Evolutionary conservation across 2,888 invertebrate genomes (phyloP).

Genomic region (Congeria kusceri): DNA sequence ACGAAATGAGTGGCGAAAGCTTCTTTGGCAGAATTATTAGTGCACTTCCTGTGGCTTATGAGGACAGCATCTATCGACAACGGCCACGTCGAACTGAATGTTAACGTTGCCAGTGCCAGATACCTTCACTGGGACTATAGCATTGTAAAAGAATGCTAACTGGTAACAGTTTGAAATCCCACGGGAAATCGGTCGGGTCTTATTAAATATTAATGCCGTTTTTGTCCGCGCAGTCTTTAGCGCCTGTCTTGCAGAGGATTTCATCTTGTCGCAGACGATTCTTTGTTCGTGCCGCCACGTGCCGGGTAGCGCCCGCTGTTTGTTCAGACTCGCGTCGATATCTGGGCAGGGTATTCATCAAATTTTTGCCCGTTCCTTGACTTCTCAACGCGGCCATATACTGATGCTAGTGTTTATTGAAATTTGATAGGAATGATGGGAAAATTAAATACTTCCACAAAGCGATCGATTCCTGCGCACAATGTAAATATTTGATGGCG

Average conservation of each 20-base stretch:
- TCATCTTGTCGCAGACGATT: neutral
- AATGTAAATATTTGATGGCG: constrained; percentile 20
- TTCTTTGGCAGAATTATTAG: too few relatives aligned
- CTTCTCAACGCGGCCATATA: constrained; percentile 23
- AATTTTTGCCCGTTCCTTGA: too few relatives aligned
- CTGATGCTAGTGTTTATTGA: constrained; percentile 28
- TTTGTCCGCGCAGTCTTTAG: neutral
- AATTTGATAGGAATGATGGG: constrained; percentile 37
- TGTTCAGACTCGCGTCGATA: neutral
- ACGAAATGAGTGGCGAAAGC: too few relatives aligned
- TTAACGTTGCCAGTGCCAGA: too few relatives aligned
- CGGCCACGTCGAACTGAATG: too few relatives aligned
- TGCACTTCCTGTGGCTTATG: too few relatives aligned
- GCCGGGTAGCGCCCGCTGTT: neutral
- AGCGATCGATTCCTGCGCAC: constrained; percentile 40
- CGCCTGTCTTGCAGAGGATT: neutral
- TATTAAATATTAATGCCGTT: constrained; percentile 7
- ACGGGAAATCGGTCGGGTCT: constrained; percentile 1
- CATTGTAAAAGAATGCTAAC: too few relatives aligned
- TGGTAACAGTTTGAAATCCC: neutral
- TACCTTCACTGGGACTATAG: too few relatives aligned
- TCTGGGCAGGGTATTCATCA: neutral
- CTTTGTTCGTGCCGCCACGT: neutral
- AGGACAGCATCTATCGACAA: too few relatives aligned
- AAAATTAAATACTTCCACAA: constrained; percentile 36